A percentile compares a stretch with the other conserved stretches of the same genome.
Conservation (phyloP, 2,113 vertebrate species). For the Sclerurus mexicanus region DNA sequence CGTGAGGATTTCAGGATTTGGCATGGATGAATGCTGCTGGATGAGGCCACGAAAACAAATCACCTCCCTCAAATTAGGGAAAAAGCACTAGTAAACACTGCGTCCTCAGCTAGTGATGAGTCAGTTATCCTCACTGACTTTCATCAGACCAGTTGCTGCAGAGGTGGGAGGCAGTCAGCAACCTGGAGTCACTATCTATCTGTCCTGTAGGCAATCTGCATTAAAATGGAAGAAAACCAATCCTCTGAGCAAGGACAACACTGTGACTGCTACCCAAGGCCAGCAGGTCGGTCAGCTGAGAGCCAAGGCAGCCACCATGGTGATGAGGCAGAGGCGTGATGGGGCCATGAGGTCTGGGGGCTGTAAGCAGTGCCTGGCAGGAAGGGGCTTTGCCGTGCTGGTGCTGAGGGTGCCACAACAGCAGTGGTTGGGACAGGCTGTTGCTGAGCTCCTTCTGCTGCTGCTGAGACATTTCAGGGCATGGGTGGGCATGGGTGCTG, state of each 20-base stretch:
- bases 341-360: fast-evolving
- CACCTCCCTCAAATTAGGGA: not conserved
- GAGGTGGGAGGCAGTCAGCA: not conserved
- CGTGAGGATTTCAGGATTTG: not conserved
- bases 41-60: not conserved
- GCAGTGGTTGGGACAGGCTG: not conserved
- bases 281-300: not conserved
- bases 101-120: not conserved
- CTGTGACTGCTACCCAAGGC: fast-evolving
- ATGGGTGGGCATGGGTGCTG: not conserved
- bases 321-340: fast-evolving
- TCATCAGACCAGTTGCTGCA: not conserved
- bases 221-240: not conserved
- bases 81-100: not conserved
- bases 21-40: not conserved
- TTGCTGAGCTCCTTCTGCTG: not conserved
- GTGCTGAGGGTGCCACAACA: not conserved
- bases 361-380: not conserved
- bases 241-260: not conserved
- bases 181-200: not conserved
- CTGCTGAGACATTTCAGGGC: not conserved
- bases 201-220: not conserved
- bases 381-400: not conserved
- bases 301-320: not conserved
- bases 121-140: not conserved